Evolutionary conservation across 2,113 vertebrate species (phyloP).

Genomic region (Oncorhynchus keta): DNA sequence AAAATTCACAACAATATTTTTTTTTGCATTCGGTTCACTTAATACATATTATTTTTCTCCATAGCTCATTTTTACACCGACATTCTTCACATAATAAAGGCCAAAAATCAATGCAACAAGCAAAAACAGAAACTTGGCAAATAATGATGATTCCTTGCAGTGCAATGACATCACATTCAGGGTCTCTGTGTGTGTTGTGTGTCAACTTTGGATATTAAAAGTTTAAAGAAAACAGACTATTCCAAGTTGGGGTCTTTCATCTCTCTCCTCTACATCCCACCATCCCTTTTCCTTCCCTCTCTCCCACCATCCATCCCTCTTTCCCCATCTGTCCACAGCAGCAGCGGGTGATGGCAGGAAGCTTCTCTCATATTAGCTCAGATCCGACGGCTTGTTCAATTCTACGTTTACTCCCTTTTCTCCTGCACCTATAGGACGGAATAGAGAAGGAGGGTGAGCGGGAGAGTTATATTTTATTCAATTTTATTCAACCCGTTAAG

Average conservation of each 20-base stretch:
- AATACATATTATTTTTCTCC: no score
- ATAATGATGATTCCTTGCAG: no score
- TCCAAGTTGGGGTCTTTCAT: not conserved
- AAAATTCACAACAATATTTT: no score
- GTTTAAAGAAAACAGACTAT: not conserved
- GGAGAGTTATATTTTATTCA: not conserved
- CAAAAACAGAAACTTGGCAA: no score
- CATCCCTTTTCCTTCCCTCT: not conserved
- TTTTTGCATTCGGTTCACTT: no score
- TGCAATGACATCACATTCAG: no score
- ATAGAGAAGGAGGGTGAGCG: conserved; percentile 17
- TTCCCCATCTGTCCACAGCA: conserved; percentile 13
- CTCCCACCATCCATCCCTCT: not conserved
- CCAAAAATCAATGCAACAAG: no score
- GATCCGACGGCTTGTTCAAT: conserved; percentile 81
- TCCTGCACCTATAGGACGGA: conserved; percentile 61
- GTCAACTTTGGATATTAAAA: not conserved
- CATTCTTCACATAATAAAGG: no score
- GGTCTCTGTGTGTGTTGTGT: not conserved
- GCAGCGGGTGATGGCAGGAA: not conserved
- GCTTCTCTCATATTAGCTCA: conserved; percentile 45
- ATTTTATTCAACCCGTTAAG: not conserved
- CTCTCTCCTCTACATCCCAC: not conserved
- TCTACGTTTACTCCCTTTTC: conserved; percentile 84
- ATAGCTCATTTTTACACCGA: not conserved